Conservation (phyloP, 2,113 vertebrate species). For the Megaceryle torquata region DNA sequence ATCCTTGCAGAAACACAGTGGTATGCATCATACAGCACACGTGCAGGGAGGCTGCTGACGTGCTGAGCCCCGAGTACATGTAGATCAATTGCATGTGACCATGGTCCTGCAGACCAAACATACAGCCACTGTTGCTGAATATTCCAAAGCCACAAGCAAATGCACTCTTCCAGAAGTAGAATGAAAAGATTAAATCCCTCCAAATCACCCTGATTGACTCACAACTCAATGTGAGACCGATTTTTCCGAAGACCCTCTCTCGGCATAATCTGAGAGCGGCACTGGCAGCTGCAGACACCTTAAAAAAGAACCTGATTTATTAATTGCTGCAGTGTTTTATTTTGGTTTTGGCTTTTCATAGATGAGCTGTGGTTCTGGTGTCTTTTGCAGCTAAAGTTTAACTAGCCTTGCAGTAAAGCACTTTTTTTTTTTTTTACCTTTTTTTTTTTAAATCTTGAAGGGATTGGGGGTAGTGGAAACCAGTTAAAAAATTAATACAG, state of each 20-base stretch:
- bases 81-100: too few relatives aligned
- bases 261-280: background rate
- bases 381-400: background rate
- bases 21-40: background rate
- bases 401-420: background rate
- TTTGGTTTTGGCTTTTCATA: background rate
- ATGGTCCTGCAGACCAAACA: too few relatives aligned
- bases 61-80: background rate
- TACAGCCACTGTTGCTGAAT: background rate
- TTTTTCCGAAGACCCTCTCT: background rate
- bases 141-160: background rate
- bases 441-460: background rate
- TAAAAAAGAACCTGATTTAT: background rate
- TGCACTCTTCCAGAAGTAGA: fast-evolving
- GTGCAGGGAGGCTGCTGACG: background rate
- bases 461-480: background rate
- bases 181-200: background rate
- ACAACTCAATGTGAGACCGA: background rate
- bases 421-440: background rate
- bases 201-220: background rate
- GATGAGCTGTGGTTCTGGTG: background rate
- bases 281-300: background rate
- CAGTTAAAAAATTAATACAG: background rate
- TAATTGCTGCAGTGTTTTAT: background rate
- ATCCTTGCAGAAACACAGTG: fast-evolving